Conservation (phyloP, 2,113 vertebrate species). For the Neoarius graeffei region DNA sequence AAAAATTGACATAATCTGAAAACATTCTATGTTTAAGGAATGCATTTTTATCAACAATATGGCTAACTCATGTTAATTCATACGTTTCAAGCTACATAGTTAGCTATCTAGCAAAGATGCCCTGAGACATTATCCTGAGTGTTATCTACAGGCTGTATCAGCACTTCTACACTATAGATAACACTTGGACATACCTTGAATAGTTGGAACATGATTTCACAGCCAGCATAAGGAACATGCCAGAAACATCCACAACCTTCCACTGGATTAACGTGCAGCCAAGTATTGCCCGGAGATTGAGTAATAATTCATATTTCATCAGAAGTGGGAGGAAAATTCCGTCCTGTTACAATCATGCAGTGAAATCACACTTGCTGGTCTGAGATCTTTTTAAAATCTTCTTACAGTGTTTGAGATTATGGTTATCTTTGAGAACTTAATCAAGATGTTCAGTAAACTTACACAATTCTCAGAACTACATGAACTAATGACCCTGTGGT, state of each 20-base stretch:
- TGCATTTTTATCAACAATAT: no score
- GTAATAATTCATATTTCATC: slow-evolving; percentile 57
- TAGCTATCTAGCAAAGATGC: no score
- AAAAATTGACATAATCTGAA: no score
- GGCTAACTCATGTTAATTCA: no score
- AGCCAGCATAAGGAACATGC: neutral
- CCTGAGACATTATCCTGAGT: no score
- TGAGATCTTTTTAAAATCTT: slow-evolving; percentile 42
- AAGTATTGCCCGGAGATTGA: slow-evolving; percentile 40
- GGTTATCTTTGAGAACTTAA: slow-evolving; percentile 60
- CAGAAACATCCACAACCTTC: neutral
- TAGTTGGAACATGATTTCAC: slow-evolving; percentile 2
- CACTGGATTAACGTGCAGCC: slow-evolving; percentile 42
- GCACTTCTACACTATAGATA: no score
- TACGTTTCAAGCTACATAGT: no score
- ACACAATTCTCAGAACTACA: neutral
- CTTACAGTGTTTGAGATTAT: slow-evolving; percentile 54
- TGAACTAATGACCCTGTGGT: slow-evolving; percentile 40
- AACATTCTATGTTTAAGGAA: no score
- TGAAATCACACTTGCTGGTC: slow-evolving; percentile 49
- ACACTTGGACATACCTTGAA: neutral
- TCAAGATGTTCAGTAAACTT: slow-evolving; percentile 38
- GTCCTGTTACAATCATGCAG: slow-evolving; percentile 44
- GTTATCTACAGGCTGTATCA: no score
- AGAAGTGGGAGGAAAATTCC: slow-evolving; percentile 54